phyloP scores from a whole-genome alignment of 2,113 vertebrate genomes.

The Urocolius indicus region DNA sequence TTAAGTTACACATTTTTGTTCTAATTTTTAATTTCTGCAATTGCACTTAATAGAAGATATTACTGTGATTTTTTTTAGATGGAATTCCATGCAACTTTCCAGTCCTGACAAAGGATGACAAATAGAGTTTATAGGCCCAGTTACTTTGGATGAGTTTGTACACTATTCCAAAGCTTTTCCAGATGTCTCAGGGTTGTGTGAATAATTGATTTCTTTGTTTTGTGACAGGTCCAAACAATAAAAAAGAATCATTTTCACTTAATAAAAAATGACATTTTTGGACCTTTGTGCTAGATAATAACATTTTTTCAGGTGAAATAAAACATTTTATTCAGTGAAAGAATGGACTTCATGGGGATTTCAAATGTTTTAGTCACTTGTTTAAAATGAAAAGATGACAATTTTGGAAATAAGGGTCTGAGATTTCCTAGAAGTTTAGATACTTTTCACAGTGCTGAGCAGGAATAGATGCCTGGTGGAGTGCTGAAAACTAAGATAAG shows the following conservation, averaged over 20 bases:
- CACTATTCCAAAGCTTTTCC: conserved; percentile 3
- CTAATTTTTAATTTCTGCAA: neutral
- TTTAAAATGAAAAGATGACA: neutral
- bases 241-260: neutral
- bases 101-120: neutral
- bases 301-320: neutral
- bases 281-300: neutral
- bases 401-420: neutral
- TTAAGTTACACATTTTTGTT: neutral
- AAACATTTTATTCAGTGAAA: neutral
- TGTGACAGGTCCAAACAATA: neutral
- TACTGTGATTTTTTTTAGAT: neutral
- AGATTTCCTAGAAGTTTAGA: neutral
- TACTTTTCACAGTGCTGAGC: neutral
- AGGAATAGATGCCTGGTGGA: neutral
- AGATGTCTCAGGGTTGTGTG: neutral
- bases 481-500: neutral
- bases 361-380: neutral
- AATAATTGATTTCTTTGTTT: conserved; percentile 22
- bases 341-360: neutral
- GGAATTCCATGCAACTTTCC: neutral
- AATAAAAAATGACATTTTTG: neutral
- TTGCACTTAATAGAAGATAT: neutral
- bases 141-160: neutral
- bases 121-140: neutral